Evolutionary conservation across 1,140 invertebrate species (phyloP).

Genomic region (Lycorma delicatula): DNA sequence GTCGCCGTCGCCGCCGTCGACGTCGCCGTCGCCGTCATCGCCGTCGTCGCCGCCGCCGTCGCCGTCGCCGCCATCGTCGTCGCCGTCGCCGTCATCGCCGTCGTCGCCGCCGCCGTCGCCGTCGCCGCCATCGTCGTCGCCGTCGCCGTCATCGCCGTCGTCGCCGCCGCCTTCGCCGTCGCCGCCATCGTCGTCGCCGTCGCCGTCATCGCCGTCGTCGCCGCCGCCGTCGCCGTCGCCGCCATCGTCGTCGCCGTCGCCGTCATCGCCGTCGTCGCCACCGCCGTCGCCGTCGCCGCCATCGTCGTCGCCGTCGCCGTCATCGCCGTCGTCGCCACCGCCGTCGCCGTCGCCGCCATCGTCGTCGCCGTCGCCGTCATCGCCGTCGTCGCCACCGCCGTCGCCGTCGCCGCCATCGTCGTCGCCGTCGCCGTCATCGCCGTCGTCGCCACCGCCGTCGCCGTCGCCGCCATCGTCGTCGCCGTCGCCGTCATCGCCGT

Average conservation of each 20-base stretch:
- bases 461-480: not conserved
- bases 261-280: not conserved
- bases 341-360: not conserved
- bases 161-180: not conserved
- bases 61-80: not conserved
- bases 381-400: not conserved
- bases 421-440: not conserved
- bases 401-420: not conserved
- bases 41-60: not conserved
- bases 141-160: not conserved
- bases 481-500: not conserved
- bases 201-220: conserved; percentile 2
- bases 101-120: not conserved
- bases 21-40: not conserved
- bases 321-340: not conserved
- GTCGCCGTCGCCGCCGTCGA: not conserved
- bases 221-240: not conserved
- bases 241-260: not conserved
- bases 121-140: not conserved
- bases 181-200: not conserved
- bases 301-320: not conserved
- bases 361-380: not conserved
- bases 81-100: not conserved
- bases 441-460: not conserved
- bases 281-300: not conserved